Evolutionary conservation across 2,888 invertebrate genomes (phyloP), one percentile per base, ranked within the genome.

Genomic region (Amiota mariae): DNA sequence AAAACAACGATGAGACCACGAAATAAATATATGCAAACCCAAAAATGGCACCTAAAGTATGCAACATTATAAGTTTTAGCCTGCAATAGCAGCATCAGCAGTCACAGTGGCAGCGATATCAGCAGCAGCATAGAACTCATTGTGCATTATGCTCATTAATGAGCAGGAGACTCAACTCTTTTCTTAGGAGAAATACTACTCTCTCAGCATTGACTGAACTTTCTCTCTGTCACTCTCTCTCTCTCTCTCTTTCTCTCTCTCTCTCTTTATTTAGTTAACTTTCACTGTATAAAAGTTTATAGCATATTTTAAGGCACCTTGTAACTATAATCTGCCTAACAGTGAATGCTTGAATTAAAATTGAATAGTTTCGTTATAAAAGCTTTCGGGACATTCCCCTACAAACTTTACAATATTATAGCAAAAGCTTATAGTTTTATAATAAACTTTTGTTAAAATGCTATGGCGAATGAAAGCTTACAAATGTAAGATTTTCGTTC

Each of bases 1-100:
- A 15, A 11, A 54, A 54, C 9, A 59, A 15, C 20, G 20, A 59
- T 24, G 12, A 15, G 59, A 18, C 59, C 15, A 20, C 15, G 18
- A 59, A 59, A 59, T 20, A 20, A 59, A 84, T 85, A 78, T 85
- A 83, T 84, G 83, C 86, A 85, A 83, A 82, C 77, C 81, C 36
- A 77, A 77, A 79, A 82, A 79, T 80, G 77, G 48, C 79, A 75
- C 82, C 80, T 79, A 79, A 81, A 79, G 77, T 77, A 79, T 84
- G 81, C 86, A 84, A 66, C 49, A 49, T 48, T 66, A 66, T 48
- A 18, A 20, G 18, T 15, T 66, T 66, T 18, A 15, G 13, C 12
- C 46, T 63, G 46, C 12, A 63, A n/a, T n/a, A n/a, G 63, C 46
- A 36, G 46, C 46, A 54, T 54, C 54, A 13, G 61, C 67, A 64